Evolutionary conservation across 2,113 vertebrate species (phyloP).

Genomic region (Oncorhynchus masou): DNA sequence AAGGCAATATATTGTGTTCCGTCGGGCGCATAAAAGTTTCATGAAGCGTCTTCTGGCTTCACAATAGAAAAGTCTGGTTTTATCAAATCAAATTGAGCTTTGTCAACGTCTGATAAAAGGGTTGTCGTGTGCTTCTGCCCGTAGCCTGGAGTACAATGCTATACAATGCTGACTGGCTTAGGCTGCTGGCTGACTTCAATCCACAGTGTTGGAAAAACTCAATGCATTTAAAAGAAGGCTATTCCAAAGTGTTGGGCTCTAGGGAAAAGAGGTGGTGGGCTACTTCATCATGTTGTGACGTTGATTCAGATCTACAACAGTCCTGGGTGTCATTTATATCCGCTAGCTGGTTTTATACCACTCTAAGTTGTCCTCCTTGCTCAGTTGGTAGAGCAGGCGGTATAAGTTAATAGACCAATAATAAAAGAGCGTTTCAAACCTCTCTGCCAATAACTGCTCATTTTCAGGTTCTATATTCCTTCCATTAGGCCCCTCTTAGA

Average conservation of each 20-base stretch:
- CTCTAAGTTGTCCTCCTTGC: no score
- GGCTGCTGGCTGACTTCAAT: slow-evolving; percentile 4
- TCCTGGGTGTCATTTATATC: no score
- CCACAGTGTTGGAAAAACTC: slow-evolving; percentile 22
- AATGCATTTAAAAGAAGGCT: slow-evolving; percentile 52
- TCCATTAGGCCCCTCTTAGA: no score
- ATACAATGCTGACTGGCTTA: slow-evolving; percentile 22
- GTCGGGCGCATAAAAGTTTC: slow-evolving; percentile 48
- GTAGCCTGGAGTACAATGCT: slow-evolving; percentile 10
- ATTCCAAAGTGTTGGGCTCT: slow-evolving; percentile 6
- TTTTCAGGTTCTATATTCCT: no score
- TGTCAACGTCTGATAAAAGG: slow-evolving; percentile 40
- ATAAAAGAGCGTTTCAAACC: no score
- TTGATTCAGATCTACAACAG: no score
- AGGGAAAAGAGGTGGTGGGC: slow-evolving; percentile 18
- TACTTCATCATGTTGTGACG: no score
- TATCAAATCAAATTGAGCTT: slow-evolving; percentile 51
- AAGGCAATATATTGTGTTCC: slow-evolving; percentile 22
- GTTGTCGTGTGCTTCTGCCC: slow-evolving; percentile 13
- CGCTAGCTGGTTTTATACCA: no score
- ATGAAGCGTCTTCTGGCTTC: slow-evolving; percentile 39
- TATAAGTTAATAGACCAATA: no score
- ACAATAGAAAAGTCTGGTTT: slow-evolving; percentile 45
- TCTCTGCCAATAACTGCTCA: no score
- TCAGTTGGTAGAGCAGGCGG: no score